These are phyloP conservation scores for Formica aserva DNA, from an alignment of 2,888 invertebrate genomes.

Conservation along the genomic window DNA sequence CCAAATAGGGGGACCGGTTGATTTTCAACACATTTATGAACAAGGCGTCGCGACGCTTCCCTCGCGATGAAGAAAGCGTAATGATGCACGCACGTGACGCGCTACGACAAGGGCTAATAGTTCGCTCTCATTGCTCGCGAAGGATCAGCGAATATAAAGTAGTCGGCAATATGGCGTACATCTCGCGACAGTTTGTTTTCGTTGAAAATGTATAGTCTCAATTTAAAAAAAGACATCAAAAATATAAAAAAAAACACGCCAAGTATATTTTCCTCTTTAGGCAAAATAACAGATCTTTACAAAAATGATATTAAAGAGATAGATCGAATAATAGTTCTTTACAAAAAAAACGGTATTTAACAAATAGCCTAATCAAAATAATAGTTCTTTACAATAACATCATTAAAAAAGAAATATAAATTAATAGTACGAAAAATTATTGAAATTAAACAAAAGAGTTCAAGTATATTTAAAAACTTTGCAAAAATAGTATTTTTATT, in stretches of 20 bases:
- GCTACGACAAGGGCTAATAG: conserved; percentile 32
- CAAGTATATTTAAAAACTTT: not conserved
- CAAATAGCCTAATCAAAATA: not conserved
- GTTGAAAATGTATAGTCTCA: conserved; percentile 76
- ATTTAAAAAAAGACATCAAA: conserved; percentile 52
- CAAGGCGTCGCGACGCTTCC: conserved; percentile 47
- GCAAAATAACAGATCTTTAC: not conserved
- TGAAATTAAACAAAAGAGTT: not conserved
- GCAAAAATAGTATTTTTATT: not conserved
- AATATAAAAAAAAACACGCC: too few relatives aligned
- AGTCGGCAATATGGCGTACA: conserved; percentile 49
- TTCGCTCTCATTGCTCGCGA: conserved; percentile 28
- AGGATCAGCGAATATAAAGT: conserved; percentile 72
- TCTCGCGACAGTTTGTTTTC: conserved; percentile 64
- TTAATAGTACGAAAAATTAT: not conserved
- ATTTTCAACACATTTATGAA: conserved; percentile 29
- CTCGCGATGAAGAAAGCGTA: conserved; percentile 58
- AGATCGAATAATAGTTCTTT: too few relatives aligned
- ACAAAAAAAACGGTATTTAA: too few relatives aligned
- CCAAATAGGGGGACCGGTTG: conserved; percentile 11
- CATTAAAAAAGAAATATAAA: not conserved
- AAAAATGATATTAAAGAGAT: not conserved
- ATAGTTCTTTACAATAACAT: not conserved
- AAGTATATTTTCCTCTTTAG: not conserved
- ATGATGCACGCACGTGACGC: conserved; percentile 76